A percentile compares a stretch with the other conserved stretches of the same genome.
Conservation (phyloP, 2,113 vertebrate genomes). For the Cephalopholis sonnerati region DNA sequence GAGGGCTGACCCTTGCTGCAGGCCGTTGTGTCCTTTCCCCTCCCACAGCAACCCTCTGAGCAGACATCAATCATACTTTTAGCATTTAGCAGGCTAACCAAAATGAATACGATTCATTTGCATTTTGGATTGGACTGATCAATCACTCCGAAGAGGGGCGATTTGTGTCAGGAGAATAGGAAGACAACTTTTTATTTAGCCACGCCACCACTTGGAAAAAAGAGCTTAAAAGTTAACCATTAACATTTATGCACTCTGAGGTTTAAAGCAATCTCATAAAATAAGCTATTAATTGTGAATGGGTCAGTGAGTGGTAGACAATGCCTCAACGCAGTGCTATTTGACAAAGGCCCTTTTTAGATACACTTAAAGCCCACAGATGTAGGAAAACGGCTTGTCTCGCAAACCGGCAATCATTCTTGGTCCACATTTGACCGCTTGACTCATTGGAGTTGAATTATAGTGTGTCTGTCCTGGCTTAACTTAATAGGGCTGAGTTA, state of each 20-base stretch:
- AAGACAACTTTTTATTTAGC: slow-evolving; percentile 16
- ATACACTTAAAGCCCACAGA: slow-evolving; percentile 39
- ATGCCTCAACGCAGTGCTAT: slow-evolving; percentile 37
- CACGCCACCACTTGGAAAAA: neutral
- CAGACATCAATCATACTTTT: slow-evolving; percentile 45
- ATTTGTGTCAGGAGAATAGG: neutral
- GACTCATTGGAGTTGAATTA: slow-evolving; percentile 49
- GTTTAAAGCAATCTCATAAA: slow-evolving; percentile 54
- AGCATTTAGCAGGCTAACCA: neutral
- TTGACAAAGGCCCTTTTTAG: slow-evolving; percentile 45
- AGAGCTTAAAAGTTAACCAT: slow-evolving; percentile 29
- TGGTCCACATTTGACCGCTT: slow-evolving; percentile 37
- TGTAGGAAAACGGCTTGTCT: slow-evolving; percentile 24
- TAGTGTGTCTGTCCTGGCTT: slow-evolving; percentile 34
- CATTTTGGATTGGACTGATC: slow-evolving; percentile 53
- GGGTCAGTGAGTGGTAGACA: slow-evolving; percentile 20
- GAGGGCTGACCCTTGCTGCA: slow-evolving; percentile 53
- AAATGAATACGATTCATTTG: slow-evolving; percentile 35
- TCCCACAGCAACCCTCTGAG: neutral
- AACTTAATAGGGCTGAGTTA: slow-evolving; percentile 58
- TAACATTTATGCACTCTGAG: slow-evolving; percentile 43
- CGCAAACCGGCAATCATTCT: slow-evolving; percentile 49
- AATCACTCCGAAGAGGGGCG: slow-evolving; percentile 17
- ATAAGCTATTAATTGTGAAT: slow-evolving; percentile 50
- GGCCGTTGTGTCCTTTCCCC: slow-evolving; percentile 42